Conservation (phyloP, 2,888 invertebrate species). For the Mythimna impura region DNA sequence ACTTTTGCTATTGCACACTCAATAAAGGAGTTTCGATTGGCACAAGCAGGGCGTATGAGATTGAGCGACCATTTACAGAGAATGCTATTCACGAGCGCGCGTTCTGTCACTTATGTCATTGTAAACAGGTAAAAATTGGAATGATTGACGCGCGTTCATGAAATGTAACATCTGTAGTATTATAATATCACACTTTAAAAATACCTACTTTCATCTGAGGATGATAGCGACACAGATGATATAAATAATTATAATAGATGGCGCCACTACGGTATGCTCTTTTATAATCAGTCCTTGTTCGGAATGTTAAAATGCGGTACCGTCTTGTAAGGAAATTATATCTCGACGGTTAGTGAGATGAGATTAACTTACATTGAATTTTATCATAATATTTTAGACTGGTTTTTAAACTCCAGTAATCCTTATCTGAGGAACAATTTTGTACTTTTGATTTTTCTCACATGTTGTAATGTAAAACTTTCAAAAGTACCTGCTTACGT, state of each 20-base stretch:
- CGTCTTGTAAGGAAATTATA: background rate
- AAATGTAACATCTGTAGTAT: background rate
- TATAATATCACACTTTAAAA: conserved; percentile 21
- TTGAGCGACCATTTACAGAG: conserved; percentile 35
- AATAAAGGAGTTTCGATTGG: conserved; percentile 34
- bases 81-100: conserved; percentile 2
- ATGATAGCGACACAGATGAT: background rate
- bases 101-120: background rate
- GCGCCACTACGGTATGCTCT: conserved; percentile 1
- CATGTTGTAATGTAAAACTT: no score
- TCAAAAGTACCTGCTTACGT: no score
- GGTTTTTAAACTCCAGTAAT: background rate
- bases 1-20: conserved; percentile 3
- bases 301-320: conserved; percentile 30
- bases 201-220: conserved; percentile 16
- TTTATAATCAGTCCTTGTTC: conserved; percentile 2
- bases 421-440: background rate
- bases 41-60: conserved; percentile 51
- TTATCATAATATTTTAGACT: background rate
- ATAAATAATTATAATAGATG: conserved; percentile 33
- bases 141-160: background rate
- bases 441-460: background rate
- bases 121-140: background rate
- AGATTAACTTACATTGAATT: conserved; percentile 9
- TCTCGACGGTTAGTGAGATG: background rate